Evolutionary conservation across 2,797 vertebrate species (phyloP), one percentile per base, ranked within the genome.

Genomic region (Pseudochirops corinnae): DNA sequence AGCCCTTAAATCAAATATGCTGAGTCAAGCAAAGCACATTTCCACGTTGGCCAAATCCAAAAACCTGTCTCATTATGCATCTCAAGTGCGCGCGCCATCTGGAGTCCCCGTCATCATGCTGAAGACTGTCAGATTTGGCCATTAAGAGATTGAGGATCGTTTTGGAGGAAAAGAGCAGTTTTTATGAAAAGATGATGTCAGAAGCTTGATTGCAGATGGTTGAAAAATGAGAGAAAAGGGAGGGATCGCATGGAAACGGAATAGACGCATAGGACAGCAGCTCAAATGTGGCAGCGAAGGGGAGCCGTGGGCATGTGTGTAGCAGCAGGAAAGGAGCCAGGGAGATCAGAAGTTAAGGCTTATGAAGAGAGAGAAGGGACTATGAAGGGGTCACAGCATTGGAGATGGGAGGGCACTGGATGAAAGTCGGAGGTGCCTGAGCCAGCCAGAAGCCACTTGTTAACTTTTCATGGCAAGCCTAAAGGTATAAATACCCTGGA

Each of bases 121-220:
- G 29, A 33, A 62, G 60, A 33, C 11, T 0, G 4, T 4, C 31
- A 62, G 31, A 33, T 33, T 60, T 18, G 33, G 33, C 33, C 14
- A 16, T 18, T 67, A 14, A n/a, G 14, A 18, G 4, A 0, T 1
- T n/a, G 6, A 5, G 0, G 29, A 14, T 33, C 0, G 0, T 31
- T 33, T 62, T 33, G 31, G 60, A 62, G 13, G 11, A 62, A 29
- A 29, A 60, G 31, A 33, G 33, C 33, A 18, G 31, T n/a, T 67
- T n/a, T n/a, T n/a, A n/a, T n/a, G 4, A 33, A n/a, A 5, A 33
- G 62, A 14, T 62, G 31, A 33, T 4, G 12, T 33, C 60, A 62
- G 60, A 6, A n/a, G 62, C 33, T n/a, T 0, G 62, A 14, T 82
- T 16, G 18, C 33, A 39, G n/a, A 46, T 46, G 67, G n/a, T 82